Conservation (phyloP, 2,113 vertebrate species). For the Pandion haliaetus region DNA sequence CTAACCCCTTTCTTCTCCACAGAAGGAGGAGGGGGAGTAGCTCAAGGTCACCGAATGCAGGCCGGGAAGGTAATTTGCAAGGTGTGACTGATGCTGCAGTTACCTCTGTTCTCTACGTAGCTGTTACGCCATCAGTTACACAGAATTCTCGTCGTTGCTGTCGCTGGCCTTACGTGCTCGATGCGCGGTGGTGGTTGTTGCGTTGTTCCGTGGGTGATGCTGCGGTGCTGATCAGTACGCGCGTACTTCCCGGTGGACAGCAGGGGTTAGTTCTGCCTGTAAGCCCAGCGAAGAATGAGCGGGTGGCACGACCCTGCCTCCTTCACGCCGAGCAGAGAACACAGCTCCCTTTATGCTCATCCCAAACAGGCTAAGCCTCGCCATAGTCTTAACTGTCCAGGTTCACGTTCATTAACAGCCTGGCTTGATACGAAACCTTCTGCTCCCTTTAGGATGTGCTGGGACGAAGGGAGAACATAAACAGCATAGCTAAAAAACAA, state of each 20-base stretch:
- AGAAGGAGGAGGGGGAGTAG: too few species aligned
- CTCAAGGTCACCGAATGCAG: not conserved
- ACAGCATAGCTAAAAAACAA: not conserved
- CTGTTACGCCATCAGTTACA: not conserved
- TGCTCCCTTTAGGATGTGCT: constrained; percentile 38
- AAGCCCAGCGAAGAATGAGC: not conserved
- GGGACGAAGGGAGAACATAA: constrained; percentile 10
- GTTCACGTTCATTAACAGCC: not conserved
- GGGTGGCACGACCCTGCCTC: not conserved
- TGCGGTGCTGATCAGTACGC: rapidly evolving
- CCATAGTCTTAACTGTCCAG: not conserved
- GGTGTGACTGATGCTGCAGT: not conserved
- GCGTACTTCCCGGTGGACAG: not conserved
- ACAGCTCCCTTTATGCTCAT: not conserved
- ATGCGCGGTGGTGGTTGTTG: not conserved
- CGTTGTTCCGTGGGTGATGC: not conserved
- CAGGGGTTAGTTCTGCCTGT: not conserved
- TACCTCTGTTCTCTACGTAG: not conserved
- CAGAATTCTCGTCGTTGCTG: not conserved
- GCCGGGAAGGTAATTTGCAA: too few species aligned
- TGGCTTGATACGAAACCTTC: not conserved
- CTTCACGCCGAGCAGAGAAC: not conserved
- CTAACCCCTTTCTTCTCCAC: not conserved
- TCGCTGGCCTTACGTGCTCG: too few species aligned
- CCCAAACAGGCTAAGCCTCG: not conserved